Conservation (phyloP, 2,888 invertebrate species). For the Adelognathus sp. region DNA sequence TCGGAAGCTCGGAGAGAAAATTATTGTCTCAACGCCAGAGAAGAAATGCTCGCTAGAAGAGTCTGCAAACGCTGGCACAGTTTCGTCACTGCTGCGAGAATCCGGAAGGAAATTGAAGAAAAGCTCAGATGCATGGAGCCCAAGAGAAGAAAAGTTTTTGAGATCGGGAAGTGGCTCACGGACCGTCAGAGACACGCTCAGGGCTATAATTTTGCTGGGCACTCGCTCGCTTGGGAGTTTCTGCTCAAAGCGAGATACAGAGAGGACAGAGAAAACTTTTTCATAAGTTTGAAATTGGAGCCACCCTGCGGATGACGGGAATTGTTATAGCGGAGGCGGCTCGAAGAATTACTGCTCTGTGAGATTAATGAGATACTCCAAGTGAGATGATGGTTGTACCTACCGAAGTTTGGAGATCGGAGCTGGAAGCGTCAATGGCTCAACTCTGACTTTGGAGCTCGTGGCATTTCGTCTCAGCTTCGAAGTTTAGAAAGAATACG, state of each 20-base stretch:
- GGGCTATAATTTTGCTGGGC: slow-evolving; percentile 79
- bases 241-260: slow-evolving; percentile 82
- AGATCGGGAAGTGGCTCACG: slow-evolving; percentile 77
- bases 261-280: slow-evolving; percentile 82
- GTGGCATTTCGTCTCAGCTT: neutral
- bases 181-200: slow-evolving; percentile 80
- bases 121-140: slow-evolving; percentile 68
- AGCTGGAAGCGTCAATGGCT: neutral
- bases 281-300: slow-evolving; percentile 79
- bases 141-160: slow-evolving; percentile 73
- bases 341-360: neutral
- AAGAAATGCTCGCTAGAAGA: slow-evolving; percentile 63
- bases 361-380: neutral
- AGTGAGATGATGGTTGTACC: neutral
- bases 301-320: slow-evolving; percentile 54
- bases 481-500: neutral
- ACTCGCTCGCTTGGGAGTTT: slow-evolving; percentile 81
- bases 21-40: slow-evolving; percentile 51
- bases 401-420: neutral
- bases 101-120: slow-evolving; percentile 51
- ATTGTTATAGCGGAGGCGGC: neutral
- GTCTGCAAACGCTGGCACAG: slow-evolving; percentile 67
- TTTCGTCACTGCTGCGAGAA: slow-evolving; percentile 55
- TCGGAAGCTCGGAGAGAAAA: neutral
- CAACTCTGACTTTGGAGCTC: neutral